Conservation (phyloP, 2,113 vertebrate genomes). For the Tangachromis dhanisi region DNA sequence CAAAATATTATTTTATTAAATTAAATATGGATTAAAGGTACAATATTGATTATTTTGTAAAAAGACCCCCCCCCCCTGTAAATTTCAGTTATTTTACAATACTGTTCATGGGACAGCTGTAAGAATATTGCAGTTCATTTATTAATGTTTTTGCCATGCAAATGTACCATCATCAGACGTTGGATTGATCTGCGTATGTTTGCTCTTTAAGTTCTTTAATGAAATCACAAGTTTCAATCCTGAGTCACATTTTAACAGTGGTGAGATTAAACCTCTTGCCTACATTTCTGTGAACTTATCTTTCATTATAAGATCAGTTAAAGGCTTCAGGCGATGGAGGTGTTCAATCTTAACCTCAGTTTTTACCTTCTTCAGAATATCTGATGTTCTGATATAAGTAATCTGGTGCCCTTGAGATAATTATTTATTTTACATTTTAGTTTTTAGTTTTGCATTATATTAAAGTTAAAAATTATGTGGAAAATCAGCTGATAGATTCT, state of each 20-base stretch:
- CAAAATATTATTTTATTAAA: not conserved
- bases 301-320: not conserved
- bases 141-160: not conserved
- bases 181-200: not conserved
- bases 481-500: not conserved
- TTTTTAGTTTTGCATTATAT: not conserved
- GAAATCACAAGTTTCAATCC: not conserved
- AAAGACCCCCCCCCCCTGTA: rapidly evolving
- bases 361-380: not conserved
- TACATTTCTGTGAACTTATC: not conserved
- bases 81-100: not conserved
- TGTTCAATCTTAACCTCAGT: not conserved
- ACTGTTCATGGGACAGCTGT: not conserved
- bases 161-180: not conserved
- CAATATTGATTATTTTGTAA: not conserved
- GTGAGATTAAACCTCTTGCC: not conserved
- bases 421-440: not conserved
- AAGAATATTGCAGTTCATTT: not conserved
- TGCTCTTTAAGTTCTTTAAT: not conserved
- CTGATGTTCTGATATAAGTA: not conserved
- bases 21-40: not conserved
- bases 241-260: not conserved
- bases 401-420: not conserved
- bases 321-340: not conserved
- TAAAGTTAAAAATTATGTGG: not conserved